Percentiles rank a stretch among this genome's conserved stretches.
These are phyloP conservation scores for Mormyrops boulengeri DNA, from an alignment of 2,797 vertebrate species.

Conservation along the genomic window DNA sequence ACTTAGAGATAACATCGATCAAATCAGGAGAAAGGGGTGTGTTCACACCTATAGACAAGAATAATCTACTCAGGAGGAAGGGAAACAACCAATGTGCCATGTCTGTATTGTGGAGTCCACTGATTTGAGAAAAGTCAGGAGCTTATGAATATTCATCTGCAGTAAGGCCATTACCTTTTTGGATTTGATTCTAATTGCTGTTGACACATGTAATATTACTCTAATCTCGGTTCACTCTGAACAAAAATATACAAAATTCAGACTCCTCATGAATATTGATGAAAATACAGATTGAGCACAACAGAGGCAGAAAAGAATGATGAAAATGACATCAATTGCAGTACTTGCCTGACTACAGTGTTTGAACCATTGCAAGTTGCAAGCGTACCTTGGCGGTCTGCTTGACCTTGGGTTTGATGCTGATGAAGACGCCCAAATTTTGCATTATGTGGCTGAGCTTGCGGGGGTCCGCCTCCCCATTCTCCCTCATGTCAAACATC, in stretches of 20 bases:
- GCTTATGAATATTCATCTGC: slow-evolving; percentile 16
- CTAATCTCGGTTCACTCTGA: slow-evolving; percentile 6
- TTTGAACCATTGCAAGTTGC: background rate
- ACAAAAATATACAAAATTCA: background rate
- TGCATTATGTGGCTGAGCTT: slow-evolving; percentile 70
- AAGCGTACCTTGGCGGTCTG: slow-evolving; percentile 65
- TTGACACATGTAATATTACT: slow-evolving; percentile 14
- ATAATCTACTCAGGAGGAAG: background rate
- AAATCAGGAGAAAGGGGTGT: background rate
- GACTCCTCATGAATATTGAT: slow-evolving; percentile 17
- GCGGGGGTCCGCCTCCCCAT: slow-evolving; percentile 57
- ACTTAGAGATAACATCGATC: slow-evolving; percentile 3
- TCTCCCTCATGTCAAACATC: slow-evolving; percentile 73
- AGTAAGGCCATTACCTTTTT: slow-evolving; percentile 1
- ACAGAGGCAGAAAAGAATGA: background rate
- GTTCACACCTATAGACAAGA: slow-evolving; percentile 9
- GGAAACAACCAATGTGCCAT: background rate
- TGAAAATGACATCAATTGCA: background rate
- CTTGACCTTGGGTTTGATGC: slow-evolving; percentile 69
- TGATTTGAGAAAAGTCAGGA: background rate
- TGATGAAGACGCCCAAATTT: slow-evolving; percentile 68
- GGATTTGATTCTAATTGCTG: background rate
- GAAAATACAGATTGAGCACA: background rate
- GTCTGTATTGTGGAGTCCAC: background rate
- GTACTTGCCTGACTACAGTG: background rate